Conservation (phyloP, 2,113 vertebrate species). For the Papio anubis region DNA sequence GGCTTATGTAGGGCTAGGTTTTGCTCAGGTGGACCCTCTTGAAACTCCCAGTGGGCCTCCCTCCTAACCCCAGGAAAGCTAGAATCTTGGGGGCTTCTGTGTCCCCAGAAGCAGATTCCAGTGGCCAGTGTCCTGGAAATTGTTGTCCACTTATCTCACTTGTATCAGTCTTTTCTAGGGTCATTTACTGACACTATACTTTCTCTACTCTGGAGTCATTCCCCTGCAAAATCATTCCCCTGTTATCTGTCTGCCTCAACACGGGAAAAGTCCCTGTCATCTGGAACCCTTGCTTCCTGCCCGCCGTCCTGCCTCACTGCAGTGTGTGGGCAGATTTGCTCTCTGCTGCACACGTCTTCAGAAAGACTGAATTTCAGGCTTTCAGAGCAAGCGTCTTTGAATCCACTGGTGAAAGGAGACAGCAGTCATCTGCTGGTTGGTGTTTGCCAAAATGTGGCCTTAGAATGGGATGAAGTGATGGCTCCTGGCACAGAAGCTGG, state of each 20-base stretch:
- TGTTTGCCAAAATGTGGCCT: conserved; percentile 58
- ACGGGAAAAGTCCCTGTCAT: neutral
- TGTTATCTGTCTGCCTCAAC: neutral
- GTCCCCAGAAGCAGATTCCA: neutral
- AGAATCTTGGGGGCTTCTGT: neutral
- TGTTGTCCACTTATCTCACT: neutral
- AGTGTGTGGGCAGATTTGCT: neutral
- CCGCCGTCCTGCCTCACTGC: neutral
- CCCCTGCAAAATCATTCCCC: neutral
- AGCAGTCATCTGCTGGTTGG: neutral
- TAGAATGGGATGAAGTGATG: neutral
- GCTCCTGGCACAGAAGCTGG: conserved; percentile 48
- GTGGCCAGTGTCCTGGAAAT: neutral
- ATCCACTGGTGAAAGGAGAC: conserved; percentile 37
- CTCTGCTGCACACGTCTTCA: neutral
- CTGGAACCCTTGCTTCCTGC: neutral
- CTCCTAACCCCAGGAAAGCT: neutral
- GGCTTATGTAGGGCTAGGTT: neutral
- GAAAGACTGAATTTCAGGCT: neutral
- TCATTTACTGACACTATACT: neutral
- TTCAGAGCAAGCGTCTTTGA: conserved; percentile 22
- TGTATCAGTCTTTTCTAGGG: neutral
- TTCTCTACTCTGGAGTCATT: neutral
- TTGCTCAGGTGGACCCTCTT: neutral
- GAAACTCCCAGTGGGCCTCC: neutral